Evolutionary conservation across 37 sponge, comb jelly and placozoan genomes (phyloP).

Genomic region (Lycopodina hypogea): DNA sequence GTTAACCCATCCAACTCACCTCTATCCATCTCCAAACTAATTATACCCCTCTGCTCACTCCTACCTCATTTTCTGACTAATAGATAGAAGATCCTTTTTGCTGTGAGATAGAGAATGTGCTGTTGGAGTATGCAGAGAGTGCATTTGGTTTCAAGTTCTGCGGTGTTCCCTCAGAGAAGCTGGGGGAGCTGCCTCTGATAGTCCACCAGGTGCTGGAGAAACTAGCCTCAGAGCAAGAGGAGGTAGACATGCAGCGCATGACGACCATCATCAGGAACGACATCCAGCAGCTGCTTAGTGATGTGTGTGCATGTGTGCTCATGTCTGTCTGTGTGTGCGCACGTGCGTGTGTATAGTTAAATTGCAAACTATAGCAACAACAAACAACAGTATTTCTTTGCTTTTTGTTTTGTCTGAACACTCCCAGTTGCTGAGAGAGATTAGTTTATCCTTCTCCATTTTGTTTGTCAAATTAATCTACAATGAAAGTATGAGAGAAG

Average conservation of each 20-base stretch:
- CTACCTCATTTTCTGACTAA: not conserved
- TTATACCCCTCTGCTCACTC: not conserved
- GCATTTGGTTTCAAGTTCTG: constrained; percentile 50
- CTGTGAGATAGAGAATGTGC: constrained; percentile 22
- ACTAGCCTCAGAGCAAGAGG: constrained; percentile 38
- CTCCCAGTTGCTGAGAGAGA: too few species aligned
- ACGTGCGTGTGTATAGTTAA: too few species aligned
- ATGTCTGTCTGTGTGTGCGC: too few species aligned
- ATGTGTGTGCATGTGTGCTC: constrained; percentile 12
- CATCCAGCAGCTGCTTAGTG: constrained; percentile 35
- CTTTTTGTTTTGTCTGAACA: too few species aligned
- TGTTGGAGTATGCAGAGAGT: constrained; percentile 55
- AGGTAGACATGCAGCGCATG: constrained; percentile 72
- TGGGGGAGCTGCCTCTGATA: constrained; percentile 32
- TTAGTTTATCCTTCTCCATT: too few species aligned
- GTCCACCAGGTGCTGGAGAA: constrained; percentile 44
- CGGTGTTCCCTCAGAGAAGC: constrained; percentile 69
- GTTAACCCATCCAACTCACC: too few species aligned
- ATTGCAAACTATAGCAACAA: too few species aligned
- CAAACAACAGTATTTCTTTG: too few species aligned
- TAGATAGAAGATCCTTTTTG: constrained; percentile 77
- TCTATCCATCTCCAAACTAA: too few species aligned
- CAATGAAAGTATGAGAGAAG: too few species aligned
- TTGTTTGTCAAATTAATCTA: too few species aligned
- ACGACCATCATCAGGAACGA: constrained; percentile 49